Conservation (phyloP, 2,797 vertebrate species). For the Ciconia nigra region DNA sequence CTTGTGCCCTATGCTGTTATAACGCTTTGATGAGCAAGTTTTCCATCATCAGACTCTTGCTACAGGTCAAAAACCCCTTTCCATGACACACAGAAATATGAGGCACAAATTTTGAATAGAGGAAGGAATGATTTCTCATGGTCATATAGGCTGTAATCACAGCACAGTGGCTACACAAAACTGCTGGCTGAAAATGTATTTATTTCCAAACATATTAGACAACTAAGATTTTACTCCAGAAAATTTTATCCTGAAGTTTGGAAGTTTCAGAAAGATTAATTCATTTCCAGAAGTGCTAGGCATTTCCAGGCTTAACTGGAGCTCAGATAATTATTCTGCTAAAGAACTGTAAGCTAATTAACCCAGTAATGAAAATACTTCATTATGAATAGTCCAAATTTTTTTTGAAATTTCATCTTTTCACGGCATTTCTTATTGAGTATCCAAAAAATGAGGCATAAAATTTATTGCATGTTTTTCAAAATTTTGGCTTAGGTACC, state of each 20-base stretch:
- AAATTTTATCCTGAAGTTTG: neutral
- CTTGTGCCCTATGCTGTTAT: fast-evolving
- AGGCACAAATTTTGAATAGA: neutral
- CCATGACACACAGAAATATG: neutral
- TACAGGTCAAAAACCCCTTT: neutral
- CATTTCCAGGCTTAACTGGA: neutral
- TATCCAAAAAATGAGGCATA: neutral
- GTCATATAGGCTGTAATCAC: neutral
- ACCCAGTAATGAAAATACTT: neutral
- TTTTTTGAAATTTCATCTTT: neutral
- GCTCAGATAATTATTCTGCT: neutral
- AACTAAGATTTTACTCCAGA: neutral
- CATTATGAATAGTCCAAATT: neutral
- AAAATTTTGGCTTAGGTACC: neutral
- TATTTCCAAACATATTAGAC: neutral
- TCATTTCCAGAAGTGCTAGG: neutral
- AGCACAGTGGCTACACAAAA: neutral
- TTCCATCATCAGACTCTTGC: neutral
- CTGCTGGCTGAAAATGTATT: neutral
- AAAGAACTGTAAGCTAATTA: neutral
- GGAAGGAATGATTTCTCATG: neutral
- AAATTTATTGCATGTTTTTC: neutral
- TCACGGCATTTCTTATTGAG: neutral
- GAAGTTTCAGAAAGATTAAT: neutral
- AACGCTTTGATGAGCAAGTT: neutral